Conservation (phyloP, 2,888 invertebrate genomes). For the Drosophila borealis region DNA sequence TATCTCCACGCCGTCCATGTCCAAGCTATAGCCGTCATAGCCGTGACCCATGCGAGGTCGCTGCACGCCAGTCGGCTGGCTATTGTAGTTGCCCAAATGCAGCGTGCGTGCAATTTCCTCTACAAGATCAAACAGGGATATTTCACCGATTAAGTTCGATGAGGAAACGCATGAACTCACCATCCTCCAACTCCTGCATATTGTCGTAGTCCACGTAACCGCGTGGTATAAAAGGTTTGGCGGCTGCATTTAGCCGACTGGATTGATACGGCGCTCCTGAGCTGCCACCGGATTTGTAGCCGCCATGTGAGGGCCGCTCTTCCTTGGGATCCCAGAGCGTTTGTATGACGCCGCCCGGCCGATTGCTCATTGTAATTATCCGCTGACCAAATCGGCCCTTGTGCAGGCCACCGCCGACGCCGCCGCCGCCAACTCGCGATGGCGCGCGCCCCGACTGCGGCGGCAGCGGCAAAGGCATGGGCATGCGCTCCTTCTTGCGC, state of each 20-base stretch:
- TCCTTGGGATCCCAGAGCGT: slow-evolving; percentile 45
- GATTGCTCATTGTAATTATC: slow-evolving; percentile 51
- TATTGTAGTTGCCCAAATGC: slow-evolving; percentile 43
- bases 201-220: slow-evolving; percentile 84
- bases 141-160: no score
- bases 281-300: slow-evolving; percentile 2
- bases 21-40: slow-evolving; percentile 34
- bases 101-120: slow-evolving; percentile 62
- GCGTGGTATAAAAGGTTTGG: slow-evolving; percentile 75
- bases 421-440: not conserved
- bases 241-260: slow-evolving; percentile 33
- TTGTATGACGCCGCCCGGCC: slow-evolving; percentile 19
- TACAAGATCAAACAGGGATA: slow-evolving; percentile 10
- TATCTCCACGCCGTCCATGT: slow-evolving; percentile 52
- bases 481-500: slow-evolving; percentile 63
- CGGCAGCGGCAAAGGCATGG: slow-evolving; percentile 22
- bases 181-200: slow-evolving; percentile 83
- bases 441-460: slow-evolving; percentile 5
- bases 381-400: slow-evolving; percentile 47
- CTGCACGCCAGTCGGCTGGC: slow-evolving; percentile 4
- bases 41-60: slow-evolving; percentile 10
- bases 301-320: slow-evolving; percentile 14
- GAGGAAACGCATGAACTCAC: slow-evolving; percentile 51
- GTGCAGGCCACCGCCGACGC: slow-evolving; percentile 9
- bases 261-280: slow-evolving; percentile 1